Percentiles rank a stretch among this genome's conserved stretches.
Evolutionary conservation across 2,888 invertebrate species (phyloP).

Genomic region (Platerodrilus igneus): DNA sequence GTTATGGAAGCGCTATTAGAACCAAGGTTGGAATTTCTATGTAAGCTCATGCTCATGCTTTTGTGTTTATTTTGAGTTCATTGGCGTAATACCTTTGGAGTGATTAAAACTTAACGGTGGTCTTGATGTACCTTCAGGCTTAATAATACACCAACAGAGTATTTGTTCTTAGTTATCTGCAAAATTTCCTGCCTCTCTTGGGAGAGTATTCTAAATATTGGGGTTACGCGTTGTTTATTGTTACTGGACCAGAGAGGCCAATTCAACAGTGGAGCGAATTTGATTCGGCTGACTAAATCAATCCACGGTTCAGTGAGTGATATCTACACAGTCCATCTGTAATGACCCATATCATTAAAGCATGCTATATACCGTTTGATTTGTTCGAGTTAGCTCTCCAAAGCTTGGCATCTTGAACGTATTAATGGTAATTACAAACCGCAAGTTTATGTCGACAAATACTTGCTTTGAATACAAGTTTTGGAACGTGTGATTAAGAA

Average conservation of each 20-base stretch:
- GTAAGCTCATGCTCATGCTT: slow-evolving; percentile 10
- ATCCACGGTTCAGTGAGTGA: slow-evolving; percentile 34
- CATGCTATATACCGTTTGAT: too few relatives aligned
- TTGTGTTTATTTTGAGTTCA: neutral
- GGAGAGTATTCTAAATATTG: slow-evolving; percentile 13
- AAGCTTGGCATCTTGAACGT: too few relatives aligned
- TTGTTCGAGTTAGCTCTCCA: too few relatives aligned
- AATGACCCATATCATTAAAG: slow-evolving; percentile 37
- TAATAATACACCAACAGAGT: too few relatives aligned
- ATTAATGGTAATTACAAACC: too few relatives aligned
- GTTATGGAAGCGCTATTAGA: slow-evolving; percentile 30
- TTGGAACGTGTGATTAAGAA: too few relatives aligned
- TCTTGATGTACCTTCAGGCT: too few relatives aligned
- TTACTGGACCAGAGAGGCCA: slow-evolving; percentile 22
- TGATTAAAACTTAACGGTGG: too few relatives aligned
- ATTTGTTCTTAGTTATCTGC: too few relatives aligned
- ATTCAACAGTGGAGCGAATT: slow-evolving; percentile 33
- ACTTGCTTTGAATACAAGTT: too few relatives aligned
- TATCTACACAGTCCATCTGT: slow-evolving; percentile 34
- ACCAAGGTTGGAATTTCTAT: slow-evolving; percentile 10
- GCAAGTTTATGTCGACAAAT: too few relatives aligned
- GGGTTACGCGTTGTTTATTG: slow-evolving; percentile 25
- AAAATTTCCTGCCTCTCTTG: slow-evolving; percentile 5
- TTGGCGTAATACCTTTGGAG: too few relatives aligned
- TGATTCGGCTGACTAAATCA: slow-evolving; percentile 37